A percentile compares a stretch with the other conserved stretches of the same genome.
These are phyloP conservation scores for Brevimyrus niger DNA, from an alignment of 2,113 vertebrate genomes.

Conservation along the genomic window DNA sequence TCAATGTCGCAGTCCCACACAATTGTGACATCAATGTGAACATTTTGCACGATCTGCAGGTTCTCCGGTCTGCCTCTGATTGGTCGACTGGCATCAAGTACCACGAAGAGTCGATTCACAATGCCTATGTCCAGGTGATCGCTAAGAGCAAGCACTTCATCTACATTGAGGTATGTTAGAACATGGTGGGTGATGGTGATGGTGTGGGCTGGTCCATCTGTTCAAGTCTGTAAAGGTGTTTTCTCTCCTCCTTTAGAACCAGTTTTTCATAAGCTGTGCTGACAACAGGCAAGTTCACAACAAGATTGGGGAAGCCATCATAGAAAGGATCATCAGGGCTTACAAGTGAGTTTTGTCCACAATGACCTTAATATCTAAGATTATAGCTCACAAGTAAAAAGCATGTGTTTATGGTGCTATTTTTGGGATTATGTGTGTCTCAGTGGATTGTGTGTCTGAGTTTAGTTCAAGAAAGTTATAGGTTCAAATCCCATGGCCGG, in stretches of 20 bases:
- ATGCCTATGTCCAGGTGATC: conserved; percentile 73
- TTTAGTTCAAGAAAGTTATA: background rate
- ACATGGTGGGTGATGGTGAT: background rate
- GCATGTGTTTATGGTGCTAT: background rate
- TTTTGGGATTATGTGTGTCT: background rate
- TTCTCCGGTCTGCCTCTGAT: conserved; percentile 83
- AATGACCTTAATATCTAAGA: background rate
- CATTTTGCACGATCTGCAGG: conserved; percentile 47
- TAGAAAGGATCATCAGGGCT: conserved; percentile 68
- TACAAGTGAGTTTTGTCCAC: conserved; percentile 61
- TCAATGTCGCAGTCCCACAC: background rate
- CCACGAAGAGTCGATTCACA: conserved; percentile 91
- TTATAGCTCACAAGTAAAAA: background rate
- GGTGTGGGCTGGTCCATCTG: too few species aligned
- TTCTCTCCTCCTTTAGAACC: conserved; percentile 64
- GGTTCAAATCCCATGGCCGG: background rate
- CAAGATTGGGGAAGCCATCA: conserved; percentile 66
- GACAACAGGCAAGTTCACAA: conserved; percentile 72
- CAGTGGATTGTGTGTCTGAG: background rate
- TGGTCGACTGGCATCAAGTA: conserved; percentile 95
- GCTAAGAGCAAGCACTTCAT: conserved; percentile 77
- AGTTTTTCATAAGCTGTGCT: conserved; percentile 77
- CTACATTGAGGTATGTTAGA: conserved; percentile 66
- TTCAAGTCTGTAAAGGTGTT: background rate
- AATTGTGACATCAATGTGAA: background rate